Percentiles rank a stretch among this genome's conserved stretches.
phyloP scores from a whole-genome alignment of 2,797 vertebrate genomes.

The Clarias laeviceps region DNA sequence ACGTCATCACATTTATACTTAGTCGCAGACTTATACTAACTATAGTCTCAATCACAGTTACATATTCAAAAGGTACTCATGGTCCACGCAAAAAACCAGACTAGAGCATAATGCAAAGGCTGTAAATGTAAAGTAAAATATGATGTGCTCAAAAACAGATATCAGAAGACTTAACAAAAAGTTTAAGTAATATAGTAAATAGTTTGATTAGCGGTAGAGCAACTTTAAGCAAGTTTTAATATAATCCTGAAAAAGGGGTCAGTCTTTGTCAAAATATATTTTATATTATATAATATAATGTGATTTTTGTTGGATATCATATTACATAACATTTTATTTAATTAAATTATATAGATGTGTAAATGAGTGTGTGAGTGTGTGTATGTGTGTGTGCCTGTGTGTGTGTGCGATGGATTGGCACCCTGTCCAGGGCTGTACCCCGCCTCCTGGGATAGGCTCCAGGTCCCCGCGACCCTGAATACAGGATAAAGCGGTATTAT shows the following conservation, averaged over 20 bases:
- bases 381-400: too few relatives aligned
- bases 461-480: too few relatives aligned
- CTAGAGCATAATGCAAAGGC: neutral
- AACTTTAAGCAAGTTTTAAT: neutral
- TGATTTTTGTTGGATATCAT: neutral
- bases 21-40: too few relatives aligned
- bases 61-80: neutral
- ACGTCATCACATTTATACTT: neutral
- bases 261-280: neutral
- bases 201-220: neutral
- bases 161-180: neutral
- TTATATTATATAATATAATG: too few relatives aligned
- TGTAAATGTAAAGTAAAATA: neutral
- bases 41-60: neutral
- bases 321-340: neutral
- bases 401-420: too few relatives aligned
- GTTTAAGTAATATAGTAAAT: neutral
- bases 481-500: too few relatives aligned
- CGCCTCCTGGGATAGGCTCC: too few relatives aligned
- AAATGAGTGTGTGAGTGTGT: too few relatives aligned
- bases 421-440: too few relatives aligned
- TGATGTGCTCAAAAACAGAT: neutral
- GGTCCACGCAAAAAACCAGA: neutral
- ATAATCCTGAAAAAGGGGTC: neutral
- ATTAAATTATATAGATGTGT: too few relatives aligned